Percentiles rank a stretch among this genome's conserved stretches.
These are phyloP conservation scores for Drosophila nr. perissopoda DNA, from an alignment of 2,888 invertebrate genomes.

Conservation along the genomic window DNA sequence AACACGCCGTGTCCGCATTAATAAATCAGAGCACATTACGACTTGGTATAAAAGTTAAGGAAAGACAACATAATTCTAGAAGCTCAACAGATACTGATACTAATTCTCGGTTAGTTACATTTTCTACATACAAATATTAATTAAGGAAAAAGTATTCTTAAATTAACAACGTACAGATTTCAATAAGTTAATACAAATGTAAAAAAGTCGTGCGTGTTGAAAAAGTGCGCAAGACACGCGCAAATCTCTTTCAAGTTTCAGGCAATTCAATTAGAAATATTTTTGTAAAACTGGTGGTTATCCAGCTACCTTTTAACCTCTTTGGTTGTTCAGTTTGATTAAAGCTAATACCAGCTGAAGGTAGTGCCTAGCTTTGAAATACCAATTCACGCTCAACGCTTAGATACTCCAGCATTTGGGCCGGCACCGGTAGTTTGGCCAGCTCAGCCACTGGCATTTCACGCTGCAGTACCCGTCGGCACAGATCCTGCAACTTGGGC, in stretches of 20 bases:
- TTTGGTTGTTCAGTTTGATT: constrained; percentile 64
- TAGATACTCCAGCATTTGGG: constrained; percentile 86
- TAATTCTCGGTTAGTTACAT: neutral
- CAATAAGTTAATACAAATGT: constrained; percentile 1
- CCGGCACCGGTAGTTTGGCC: constrained; percentile 88
- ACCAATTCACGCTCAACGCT: constrained; percentile 84
- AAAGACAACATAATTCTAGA: constrained; percentile 2
- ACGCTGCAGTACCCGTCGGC: constrained; percentile 90
- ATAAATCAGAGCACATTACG: neutral
- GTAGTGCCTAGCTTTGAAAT: constrained; percentile 75
- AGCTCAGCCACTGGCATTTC: constrained; percentile 88
- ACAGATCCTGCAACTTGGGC: constrained; percentile 90
- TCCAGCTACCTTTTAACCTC: constrained; percentile 48
- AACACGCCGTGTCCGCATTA: neutral
- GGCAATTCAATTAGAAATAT: constrained; percentile 13
- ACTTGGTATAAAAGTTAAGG: neutral
- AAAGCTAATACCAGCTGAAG: constrained; percentile 65
- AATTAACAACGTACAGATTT: neutral
- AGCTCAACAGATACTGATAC: constrained; percentile 1
- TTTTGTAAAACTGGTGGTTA: constrained; percentile 9
- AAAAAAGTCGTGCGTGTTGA: constrained; percentile 8
- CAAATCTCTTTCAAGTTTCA: constrained; percentile 5
- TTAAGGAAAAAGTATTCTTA: neutral
- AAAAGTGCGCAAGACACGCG: neutral
- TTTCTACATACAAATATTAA: neutral